Conservation (phyloP, 2,113 vertebrate species). For the Dryoscopus gambensis region DNA sequence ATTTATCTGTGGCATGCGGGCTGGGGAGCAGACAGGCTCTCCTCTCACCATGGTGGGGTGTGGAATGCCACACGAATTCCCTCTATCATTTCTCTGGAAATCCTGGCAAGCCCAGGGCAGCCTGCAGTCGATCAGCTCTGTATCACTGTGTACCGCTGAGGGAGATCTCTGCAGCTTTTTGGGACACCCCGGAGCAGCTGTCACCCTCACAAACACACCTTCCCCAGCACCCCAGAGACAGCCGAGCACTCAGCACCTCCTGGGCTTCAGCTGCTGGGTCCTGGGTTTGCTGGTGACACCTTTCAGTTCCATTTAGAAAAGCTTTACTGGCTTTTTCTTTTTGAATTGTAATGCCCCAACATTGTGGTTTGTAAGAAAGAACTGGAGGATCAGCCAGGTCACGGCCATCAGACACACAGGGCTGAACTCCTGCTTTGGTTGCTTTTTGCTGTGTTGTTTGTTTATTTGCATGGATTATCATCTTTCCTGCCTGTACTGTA, state of each 20-base stretch:
- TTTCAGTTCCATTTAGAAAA: neutral
- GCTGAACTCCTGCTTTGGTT: neutral
- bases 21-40: neutral
- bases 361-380: neutral
- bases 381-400: neutral
- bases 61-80: conserved; percentile 13
- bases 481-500: neutral
- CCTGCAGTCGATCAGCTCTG: neutral
- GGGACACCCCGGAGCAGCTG: neutral
- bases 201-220: neutral
- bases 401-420: neutral
- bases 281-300: neutral
- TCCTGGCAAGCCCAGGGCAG: neutral
- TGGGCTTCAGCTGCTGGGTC: neutral
- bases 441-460: neutral
- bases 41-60: neutral
- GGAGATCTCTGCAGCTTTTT: neutral
- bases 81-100: neutral
- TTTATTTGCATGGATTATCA: neutral
- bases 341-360: neutral
- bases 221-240: neutral
- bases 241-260: neutral
- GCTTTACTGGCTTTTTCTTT: neutral
- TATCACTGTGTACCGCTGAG: neutral
- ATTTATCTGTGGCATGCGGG: neutral